Percentiles rank a stretch among this genome's conserved stretches.
Evolutionary conservation across 2,888 invertebrate species (phyloP).

Genomic region (Napeogenes sylphis): DNA sequence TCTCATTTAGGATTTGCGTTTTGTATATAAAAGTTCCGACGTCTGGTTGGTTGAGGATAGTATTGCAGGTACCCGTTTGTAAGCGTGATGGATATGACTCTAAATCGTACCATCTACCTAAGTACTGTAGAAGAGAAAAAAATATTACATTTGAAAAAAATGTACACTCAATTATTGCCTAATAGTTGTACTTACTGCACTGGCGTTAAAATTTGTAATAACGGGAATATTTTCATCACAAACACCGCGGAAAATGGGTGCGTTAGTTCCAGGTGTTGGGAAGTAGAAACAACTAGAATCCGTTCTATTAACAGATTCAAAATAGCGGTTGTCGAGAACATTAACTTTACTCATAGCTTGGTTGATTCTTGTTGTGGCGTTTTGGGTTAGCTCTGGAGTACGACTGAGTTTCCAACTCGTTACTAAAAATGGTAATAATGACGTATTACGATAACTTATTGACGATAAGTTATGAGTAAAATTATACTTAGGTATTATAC

Average conservation of each 20-base stretch:
- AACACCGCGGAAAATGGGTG: slow-evolving; percentile 41
- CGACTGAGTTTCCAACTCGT: slow-evolving; percentile 41
- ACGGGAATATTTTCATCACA: slow-evolving; percentile 41
- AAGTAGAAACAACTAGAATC: slow-evolving; percentile 40
- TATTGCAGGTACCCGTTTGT: slow-evolving; percentile 54
- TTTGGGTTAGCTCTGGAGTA: slow-evolving; percentile 23
- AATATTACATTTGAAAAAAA: neutral
- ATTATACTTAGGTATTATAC: neutral
- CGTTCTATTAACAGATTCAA: slow-evolving; percentile 31
- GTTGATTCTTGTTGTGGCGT: slow-evolving; percentile 32
- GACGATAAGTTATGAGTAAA: no score
- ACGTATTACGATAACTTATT: neutral
- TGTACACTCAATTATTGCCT: no score
- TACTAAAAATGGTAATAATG: slow-evolving; percentile 26
- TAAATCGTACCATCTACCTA: slow-evolving; percentile 56
- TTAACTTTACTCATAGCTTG: slow-evolving; percentile 29
- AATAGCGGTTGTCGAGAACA: slow-evolving; percentile 36
- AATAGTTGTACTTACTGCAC: slow-evolving; percentile 7
- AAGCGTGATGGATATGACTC: slow-evolving; percentile 58
- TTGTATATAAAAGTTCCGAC: slow-evolving; percentile 49
- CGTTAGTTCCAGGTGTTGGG: slow-evolving; percentile 30
- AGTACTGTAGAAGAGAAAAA: slow-evolving; percentile 42
- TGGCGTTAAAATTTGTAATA: slow-evolving; percentile 38
- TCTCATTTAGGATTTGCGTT: slow-evolving; percentile 30
- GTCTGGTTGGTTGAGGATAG: slow-evolving; percentile 47